Conservation (phyloP, 1,140 invertebrate species). For the Drosophila navojoa region DNA sequence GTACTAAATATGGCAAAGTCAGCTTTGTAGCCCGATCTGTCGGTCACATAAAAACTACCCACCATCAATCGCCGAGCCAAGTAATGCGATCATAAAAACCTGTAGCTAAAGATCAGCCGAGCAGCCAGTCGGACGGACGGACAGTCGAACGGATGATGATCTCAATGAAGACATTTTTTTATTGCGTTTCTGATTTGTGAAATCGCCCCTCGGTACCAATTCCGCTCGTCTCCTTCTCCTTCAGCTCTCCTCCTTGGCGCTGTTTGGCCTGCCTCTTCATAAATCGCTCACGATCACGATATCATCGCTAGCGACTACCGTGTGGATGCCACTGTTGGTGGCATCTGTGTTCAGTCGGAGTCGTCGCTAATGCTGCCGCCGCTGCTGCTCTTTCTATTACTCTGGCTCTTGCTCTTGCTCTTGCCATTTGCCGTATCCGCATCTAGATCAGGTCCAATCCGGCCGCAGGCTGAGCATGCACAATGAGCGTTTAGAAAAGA, state of each 20-base stretch:
- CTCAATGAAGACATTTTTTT: slow-evolving; percentile 70
- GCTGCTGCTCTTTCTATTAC: too few species aligned
- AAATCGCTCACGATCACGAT: slow-evolving; percentile 47
- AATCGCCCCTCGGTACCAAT: slow-evolving; percentile 44
- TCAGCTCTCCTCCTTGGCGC: neutral
- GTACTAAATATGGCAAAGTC: slow-evolving; percentile 74
- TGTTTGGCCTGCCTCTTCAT: slow-evolving; percentile 9
- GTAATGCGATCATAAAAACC: slow-evolving; percentile 65
- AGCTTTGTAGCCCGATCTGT: slow-evolving; percentile 58
- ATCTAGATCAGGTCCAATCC: slow-evolving; percentile 58
- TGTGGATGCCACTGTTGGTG: slow-evolving; percentile 21
- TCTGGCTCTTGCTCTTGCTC: too few species aligned
- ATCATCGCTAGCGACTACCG: slow-evolving; percentile 50
- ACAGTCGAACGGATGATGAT: slow-evolving; percentile 60
- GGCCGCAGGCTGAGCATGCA: slow-evolving; percentile 50
- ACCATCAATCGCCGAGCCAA: slow-evolving; percentile 54
- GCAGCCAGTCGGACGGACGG: slow-evolving; percentile 13
- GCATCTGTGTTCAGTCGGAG: neutral
- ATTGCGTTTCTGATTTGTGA: slow-evolving; percentile 67
- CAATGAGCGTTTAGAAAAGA: slow-evolving; percentile 53
- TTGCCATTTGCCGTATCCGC: slow-evolving; percentile 1
- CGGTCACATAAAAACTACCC: slow-evolving; percentile 76
- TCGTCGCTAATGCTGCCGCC: too few species aligned
- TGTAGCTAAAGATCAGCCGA: slow-evolving; percentile 57
- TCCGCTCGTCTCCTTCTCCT: neutral